A percentile compares a stretch with the other conserved stretches of the same genome.
Conservation (phyloP, 1,140 invertebrate species). For the Pristionchus pacificus region DNA sequence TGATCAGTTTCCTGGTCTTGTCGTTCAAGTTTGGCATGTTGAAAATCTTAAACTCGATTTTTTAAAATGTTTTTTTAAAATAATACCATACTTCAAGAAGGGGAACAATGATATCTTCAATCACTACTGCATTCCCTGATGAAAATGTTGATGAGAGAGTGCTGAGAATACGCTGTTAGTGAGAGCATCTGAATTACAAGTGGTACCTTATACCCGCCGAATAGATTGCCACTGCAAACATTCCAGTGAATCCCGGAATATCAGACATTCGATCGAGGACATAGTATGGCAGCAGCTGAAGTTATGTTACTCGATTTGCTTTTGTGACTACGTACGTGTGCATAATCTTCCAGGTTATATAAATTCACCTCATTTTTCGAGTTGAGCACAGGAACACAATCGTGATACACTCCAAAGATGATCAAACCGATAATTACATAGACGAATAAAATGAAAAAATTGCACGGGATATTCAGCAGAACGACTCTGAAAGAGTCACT, state of each 20-base stretch:
- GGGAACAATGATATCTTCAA: constrained; percentile 40
- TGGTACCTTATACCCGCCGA: constrained; percentile 24
- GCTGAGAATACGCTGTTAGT: constrained; percentile 27
- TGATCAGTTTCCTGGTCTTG: constrained; percentile 19
- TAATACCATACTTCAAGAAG: not conserved
- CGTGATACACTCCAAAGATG: constrained; percentile 39
- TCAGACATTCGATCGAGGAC: constrained; percentile 24
- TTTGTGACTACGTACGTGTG: too few relatives aligned
- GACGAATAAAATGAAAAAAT: constrained; percentile 33
- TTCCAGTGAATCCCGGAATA: constrained; percentile 36
- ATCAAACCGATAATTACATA: constrained; percentile 40
- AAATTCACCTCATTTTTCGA: constrained; percentile 28
- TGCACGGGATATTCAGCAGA: constrained; percentile 45
- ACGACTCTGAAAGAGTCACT: constrained; percentile 35
- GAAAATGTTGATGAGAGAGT: constrained; percentile 45
- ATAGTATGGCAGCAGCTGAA: constrained; percentile 29
- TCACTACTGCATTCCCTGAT: constrained; percentile 38
- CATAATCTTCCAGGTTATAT: too few relatives aligned
- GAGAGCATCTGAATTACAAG: not conserved
- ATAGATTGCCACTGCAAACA: constrained; percentile 42
- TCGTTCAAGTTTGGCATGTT: constrained; percentile 20
- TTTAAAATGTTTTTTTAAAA: not conserved
- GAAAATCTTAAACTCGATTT: constrained; percentile 1
- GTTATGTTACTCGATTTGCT: too few relatives aligned
- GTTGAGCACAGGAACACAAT: constrained; percentile 35